These are phyloP conservation scores for Chelonus formosanus DNA, from an alignment of 2,888 invertebrate species.

Conservation along the genomic window DNA sequence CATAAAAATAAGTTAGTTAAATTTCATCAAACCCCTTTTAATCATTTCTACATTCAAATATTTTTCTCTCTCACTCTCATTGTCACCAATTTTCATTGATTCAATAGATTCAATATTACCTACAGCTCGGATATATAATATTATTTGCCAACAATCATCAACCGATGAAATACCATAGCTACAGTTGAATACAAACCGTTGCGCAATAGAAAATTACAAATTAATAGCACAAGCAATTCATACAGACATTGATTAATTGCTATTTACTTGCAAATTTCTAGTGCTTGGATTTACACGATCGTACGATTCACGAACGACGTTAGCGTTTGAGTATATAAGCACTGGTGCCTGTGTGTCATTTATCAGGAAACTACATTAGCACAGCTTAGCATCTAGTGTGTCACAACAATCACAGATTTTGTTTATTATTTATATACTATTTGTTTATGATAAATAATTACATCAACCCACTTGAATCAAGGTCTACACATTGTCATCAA, in stretches of 20 bases:
- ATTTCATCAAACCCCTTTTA: neutral
- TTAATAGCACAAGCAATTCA: slow-evolving; percentile 56
- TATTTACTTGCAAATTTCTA: slow-evolving; percentile 64
- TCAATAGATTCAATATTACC: no score
- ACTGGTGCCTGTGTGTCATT: slow-evolving; percentile 56
- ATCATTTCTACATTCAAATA: no score
- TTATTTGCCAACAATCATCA: no score
- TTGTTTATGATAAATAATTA: neutral
- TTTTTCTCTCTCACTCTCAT: no score
- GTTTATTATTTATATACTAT: slow-evolving; percentile 6
- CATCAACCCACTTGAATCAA: no score
- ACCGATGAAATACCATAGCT: neutral
- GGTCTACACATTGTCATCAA: no score
- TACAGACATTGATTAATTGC: slow-evolving; percentile 63
- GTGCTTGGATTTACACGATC: slow-evolving; percentile 52
- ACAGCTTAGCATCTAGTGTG: slow-evolving; percentile 25
- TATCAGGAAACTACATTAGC: slow-evolving; percentile 52
- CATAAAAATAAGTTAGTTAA: neutral
- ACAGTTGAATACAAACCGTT: slow-evolving; percentile 52
- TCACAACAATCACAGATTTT: slow-evolving; percentile 22
- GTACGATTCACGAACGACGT: slow-evolving; percentile 20
- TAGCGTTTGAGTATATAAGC: slow-evolving; percentile 33
- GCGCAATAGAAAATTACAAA: slow-evolving; percentile 56
- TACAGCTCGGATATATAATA: no score
- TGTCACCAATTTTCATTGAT: no score